phyloP scores from a whole-genome alignment of 2,888 invertebrate genomes.

The Molorchus minor region DNA sequence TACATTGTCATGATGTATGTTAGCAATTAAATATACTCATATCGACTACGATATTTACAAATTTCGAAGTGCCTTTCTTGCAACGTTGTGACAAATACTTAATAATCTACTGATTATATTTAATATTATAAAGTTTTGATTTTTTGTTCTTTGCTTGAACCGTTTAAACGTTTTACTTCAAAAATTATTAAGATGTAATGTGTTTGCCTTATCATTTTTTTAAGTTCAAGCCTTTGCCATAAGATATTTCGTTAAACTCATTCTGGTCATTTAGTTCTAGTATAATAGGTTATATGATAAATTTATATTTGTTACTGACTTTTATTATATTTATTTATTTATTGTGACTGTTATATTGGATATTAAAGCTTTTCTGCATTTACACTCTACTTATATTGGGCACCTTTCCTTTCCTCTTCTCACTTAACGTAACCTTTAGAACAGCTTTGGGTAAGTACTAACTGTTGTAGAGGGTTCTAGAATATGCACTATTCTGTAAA shows the following conservation, averaged over 20 bases:
- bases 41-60: conserved; percentile 23
- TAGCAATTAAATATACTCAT: conserved; percentile 26
- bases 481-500: not conserved
- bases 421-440: conserved; percentile 16
- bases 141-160: conserved; percentile 17
- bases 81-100: conserved; percentile 11
- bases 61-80: conserved; percentile 34
- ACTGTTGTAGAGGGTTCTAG: not conserved
- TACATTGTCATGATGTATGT: conserved; percentile 43
- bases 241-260: conserved; percentile 29
- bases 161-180: conserved; percentile 5
- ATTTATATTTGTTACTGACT: conserved; percentile 50
- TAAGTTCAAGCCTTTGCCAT: conserved; percentile 8
- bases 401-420: conserved; percentile 40
- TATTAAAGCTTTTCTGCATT: conserved; percentile 58
- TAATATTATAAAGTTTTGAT: conserved; percentile 6
- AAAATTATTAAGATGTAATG: conserved; percentile 12
- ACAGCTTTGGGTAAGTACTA: conserved; percentile 30
- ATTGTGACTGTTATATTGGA: conserved; percentile 55
- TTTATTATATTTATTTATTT: conserved; percentile 52
- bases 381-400: conserved; percentile 42
- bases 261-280: conserved; percentile 47
- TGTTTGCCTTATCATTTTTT: conserved; percentile 13
- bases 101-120: no score
- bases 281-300: conserved; percentile 36